Conservation (phyloP, 2,113 vertebrate species). For the Prionailurus bengalensis region DNA sequence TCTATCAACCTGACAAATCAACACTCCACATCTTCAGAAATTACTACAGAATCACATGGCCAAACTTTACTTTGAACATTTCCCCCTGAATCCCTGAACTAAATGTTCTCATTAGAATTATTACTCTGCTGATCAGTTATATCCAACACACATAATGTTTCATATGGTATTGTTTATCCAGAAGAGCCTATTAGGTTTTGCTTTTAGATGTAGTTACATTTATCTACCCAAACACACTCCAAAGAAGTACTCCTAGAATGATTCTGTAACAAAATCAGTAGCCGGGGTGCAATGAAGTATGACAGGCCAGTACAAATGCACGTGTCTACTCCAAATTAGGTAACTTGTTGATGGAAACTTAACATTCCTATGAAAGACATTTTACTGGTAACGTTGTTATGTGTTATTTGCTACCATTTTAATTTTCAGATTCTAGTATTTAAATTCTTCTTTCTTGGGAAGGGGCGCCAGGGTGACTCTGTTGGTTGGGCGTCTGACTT, state of each 20-base stretch:
- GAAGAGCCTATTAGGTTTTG: background rate
- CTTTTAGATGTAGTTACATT: background rate
- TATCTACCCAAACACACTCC: slow-evolving; percentile 31
- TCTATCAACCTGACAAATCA: background rate
- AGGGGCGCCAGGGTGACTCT: no score
- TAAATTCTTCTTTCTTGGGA: slow-evolving; percentile 37
- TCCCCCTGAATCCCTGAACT: background rate
- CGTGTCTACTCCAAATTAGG: background rate
- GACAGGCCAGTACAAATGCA: background rate
- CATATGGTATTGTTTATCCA: background rate
- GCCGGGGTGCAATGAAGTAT: background rate
- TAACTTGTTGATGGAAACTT: background rate
- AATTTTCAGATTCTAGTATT: slow-evolving; percentile 13
- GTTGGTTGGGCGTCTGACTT: no score
- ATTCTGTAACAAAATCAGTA: slow-evolving; percentile 1
- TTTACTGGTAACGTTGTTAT: background rate
- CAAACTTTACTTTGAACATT: background rate
- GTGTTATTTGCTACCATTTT: slow-evolving; percentile 19
- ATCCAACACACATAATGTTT: background rate
- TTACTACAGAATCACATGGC: background rate
- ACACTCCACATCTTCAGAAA: background rate
- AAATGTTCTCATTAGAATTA: background rate
- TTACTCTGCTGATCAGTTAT: background rate
- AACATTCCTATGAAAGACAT: slow-evolving; percentile 12
- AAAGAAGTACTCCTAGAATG: background rate